Evolutionary conservation across 2,888 invertebrate genomes (phyloP).

Genomic region (Antheraea assamensis): DNA sequence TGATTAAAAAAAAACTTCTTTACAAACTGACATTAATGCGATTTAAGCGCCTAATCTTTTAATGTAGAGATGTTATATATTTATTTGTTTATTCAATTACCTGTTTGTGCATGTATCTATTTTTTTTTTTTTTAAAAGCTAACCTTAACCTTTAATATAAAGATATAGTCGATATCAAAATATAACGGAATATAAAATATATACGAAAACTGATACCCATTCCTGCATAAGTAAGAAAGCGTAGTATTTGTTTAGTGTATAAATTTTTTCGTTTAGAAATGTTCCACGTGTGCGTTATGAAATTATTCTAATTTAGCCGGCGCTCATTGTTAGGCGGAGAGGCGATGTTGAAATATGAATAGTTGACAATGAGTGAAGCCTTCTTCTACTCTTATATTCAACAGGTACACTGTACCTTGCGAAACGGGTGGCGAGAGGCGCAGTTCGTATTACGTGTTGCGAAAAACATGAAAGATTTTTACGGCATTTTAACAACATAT

Average conservation of each 20-base stretch:
- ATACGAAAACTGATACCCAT: too few relatives aligned
- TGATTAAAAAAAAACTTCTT: too few relatives aligned
- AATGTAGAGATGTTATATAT: too few relatives aligned
- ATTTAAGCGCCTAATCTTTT: too few relatives aligned
- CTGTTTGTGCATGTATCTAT: too few relatives aligned
- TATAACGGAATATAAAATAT: too few relatives aligned
- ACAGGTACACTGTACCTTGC: slow-evolving; percentile 31
- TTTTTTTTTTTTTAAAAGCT: too few relatives aligned
- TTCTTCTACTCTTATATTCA: slow-evolving; percentile 24
- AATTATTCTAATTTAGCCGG: slow-evolving; percentile 13
- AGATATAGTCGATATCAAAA: too few relatives aligned
- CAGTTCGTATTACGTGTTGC: slow-evolving; percentile 26
- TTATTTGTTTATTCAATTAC: too few relatives aligned
- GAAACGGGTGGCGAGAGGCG: neutral
- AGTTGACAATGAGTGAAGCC: slow-evolving; percentile 20
- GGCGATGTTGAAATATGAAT: slow-evolving; percentile 31
- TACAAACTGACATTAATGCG: too few relatives aligned
- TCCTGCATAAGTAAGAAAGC: too few relatives aligned
- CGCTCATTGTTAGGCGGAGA: slow-evolving; percentile 5
- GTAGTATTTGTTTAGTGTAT: neutral
- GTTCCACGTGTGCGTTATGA: neutral
- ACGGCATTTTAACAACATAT: neutral
- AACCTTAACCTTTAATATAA: too few relatives aligned
- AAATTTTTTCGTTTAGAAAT: neutral
- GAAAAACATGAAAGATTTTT: neutral